Percentiles rank a stretch among this genome's conserved stretches.
Conservation (phyloP, 2,888 invertebrate genomes). For the Idaea straminata region DNA sequence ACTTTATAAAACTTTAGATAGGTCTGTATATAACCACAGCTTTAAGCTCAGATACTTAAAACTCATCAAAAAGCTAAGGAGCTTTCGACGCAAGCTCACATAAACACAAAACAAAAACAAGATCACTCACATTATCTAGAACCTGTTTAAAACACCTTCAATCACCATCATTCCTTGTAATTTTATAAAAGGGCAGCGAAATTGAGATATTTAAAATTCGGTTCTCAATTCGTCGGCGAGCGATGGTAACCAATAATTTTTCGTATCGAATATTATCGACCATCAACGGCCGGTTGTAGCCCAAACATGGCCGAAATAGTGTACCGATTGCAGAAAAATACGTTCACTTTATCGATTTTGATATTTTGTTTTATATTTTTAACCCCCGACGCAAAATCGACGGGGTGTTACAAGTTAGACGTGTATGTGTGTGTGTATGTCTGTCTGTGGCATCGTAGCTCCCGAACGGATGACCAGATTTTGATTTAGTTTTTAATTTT, state of each 20-base stretch:
- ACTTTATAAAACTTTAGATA: too few relatives aligned
- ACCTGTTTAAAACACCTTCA: slow-evolving; percentile 1
- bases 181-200: slow-evolving; percentile 36
- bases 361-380: neutral
- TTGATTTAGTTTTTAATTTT: too few relatives aligned
- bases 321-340: slow-evolving; percentile 49
- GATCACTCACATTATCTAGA: neutral
- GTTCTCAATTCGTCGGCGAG: slow-evolving; percentile 50
- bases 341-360: neutral
- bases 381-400: too few relatives aligned
- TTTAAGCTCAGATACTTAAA: neutral
- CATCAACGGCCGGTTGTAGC: slow-evolving; percentile 64
- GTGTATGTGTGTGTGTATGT: too few relatives aligned
- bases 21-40: neutral
- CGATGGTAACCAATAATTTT: slow-evolving; percentile 63
- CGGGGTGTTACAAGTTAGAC: too few relatives aligned
- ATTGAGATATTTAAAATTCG: slow-evolving; percentile 69
- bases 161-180: slow-evolving; percentile 3
- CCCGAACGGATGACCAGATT: too few relatives aligned
- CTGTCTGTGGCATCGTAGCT: too few relatives aligned
- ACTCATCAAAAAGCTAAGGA: neutral
- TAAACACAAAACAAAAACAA: neutral
- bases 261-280: slow-evolving; percentile 68
- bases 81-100: neutral
- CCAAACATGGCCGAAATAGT: slow-evolving; percentile 57